Base-by-base conservation (phyloP, 2,113 vertebrate species). In the Vulpes lagopus region DNA sequence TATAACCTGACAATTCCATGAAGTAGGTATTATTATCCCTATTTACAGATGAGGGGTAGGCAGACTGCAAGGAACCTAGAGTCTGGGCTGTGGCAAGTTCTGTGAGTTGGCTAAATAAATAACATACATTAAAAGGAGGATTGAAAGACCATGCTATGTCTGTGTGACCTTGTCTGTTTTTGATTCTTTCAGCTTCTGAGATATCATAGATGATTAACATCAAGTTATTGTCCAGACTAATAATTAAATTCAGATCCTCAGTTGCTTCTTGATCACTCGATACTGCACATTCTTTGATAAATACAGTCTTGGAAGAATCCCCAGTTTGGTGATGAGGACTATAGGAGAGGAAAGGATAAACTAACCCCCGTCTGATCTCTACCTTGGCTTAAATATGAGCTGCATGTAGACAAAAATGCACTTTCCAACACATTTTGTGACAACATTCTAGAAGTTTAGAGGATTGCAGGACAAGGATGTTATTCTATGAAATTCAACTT, bases 171-270 rank as follows among this genome's bases (percentile, higher is more conserved):
- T 73, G 35, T 23, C 76, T 88, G 57, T 55, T 53, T 82, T 71
- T 73, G 76, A 67, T 51, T 49, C 30, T 80, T 79, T 30, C 30
- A 78, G 60, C 43, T 55, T 84, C 78, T 78, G 43, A 93, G 85
- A 49, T 79, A 69, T 62, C 12, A 64, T 22, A 84, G 60, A 57
- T 79, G 14, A 55, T 76, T 88, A 78, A 10, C 55, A 16, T 71
- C 1, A 55, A 73, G 11, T 74, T 95, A 43, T 55, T 92, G 85
- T 51, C 11, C 49, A 93, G 43, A 90, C 6, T 85, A 49, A 38
- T 85, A 43, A 53, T 91, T 76, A 85, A 93, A 96, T 78, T 60
- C 55, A 64, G 25, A 85, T 59, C 30, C 11, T 95, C 60, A n/a
- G 49, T 30, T 85, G 67, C 38, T 55, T 57, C 71, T 71, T 64